phyloP scores from a whole-genome alignment of 1,140 invertebrate genomes.

The Leptopilina boulardi region DNA sequence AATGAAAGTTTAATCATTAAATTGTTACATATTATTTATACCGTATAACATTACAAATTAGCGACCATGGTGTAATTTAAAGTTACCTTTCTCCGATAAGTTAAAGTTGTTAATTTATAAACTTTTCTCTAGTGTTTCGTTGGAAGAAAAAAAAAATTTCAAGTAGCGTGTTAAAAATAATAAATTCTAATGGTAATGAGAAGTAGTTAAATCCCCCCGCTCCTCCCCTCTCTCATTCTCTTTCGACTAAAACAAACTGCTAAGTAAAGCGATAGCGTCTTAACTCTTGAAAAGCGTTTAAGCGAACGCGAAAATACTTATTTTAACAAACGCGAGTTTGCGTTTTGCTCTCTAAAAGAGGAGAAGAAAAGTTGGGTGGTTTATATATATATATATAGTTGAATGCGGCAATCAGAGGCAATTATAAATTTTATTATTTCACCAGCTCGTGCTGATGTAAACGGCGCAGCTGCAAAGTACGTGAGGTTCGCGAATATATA shows the following conservation, averaged over 20 bases:
- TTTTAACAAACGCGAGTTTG: slow-evolving; percentile 34
- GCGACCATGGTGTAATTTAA: neutral
- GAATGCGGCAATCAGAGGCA: slow-evolving; percentile 63
- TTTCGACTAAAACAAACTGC: slow-evolving; percentile 33
- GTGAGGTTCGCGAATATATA: slow-evolving; percentile 43
- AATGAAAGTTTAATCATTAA: neutral
- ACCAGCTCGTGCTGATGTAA: slow-evolving; percentile 45
- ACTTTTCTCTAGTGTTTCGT: neutral
- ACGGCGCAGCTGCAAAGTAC: slow-evolving; percentile 54
- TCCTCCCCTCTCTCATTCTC: no score
- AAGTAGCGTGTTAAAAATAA: slow-evolving; percentile 16
- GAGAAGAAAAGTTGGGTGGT: slow-evolving; percentile 39
- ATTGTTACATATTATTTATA: no score
- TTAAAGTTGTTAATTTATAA: neutral
- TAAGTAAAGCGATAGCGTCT: slow-evolving; percentile 16
- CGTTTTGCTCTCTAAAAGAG: slow-evolving; percentile 38
- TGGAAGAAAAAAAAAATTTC: slow-evolving; percentile 1
- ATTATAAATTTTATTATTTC: slow-evolving; percentile 69
- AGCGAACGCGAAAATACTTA: slow-evolving; percentile 40
- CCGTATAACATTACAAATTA: neutral
- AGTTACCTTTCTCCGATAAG: neutral
- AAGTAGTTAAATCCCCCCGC: slow-evolving; percentile 28
- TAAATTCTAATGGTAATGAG: slow-evolving; percentile 12
- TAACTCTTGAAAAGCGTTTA: slow-evolving; percentile 45
- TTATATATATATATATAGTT: slow-evolving; percentile 41